These are phyloP conservation scores for Eulemur rufifrons DNA, from an alignment of 2,113 vertebrate species.

Conservation along the genomic window DNA sequence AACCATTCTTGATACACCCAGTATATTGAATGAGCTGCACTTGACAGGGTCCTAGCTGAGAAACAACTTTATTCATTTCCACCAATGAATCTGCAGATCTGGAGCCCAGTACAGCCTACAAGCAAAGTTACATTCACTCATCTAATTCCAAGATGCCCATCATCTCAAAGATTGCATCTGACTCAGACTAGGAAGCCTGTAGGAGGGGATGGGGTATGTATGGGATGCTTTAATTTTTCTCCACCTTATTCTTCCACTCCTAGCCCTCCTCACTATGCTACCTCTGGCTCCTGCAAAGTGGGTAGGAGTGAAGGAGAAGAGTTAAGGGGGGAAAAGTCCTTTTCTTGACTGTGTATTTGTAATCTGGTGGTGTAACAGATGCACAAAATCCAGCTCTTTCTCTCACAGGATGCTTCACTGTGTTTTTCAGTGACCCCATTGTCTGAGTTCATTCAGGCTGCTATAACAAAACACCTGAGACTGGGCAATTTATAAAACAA, in stretches of 20 bases:
- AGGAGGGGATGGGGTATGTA: not conserved
- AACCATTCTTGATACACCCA: not conserved
- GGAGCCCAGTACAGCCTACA: not conserved
- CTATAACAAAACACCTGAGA: not conserved
- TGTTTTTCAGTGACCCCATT: not conserved
- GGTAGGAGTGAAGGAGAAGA: not conserved
- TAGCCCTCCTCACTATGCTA: not conserved
- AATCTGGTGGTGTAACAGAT: not conserved
- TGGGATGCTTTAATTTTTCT: not conserved
- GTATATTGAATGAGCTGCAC: not conserved
- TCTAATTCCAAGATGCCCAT: not conserved
- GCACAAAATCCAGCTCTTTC: not conserved
- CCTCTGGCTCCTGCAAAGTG: not conserved
- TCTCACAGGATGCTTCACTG: not conserved
- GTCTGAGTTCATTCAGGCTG: not conserved
- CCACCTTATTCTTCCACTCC: not conserved
- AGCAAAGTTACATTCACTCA: not conserved
- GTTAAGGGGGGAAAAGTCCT: not conserved
- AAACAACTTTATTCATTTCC: not conserved
- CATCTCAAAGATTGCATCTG: not conserved
- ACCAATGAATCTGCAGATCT: not conserved
- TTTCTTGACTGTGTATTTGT: not conserved
- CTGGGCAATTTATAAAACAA: not conserved
- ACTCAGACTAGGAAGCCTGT: not conserved
- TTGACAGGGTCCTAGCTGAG: not conserved